A percentile compares a stretch with the other conserved stretches of the same genome.
phyloP scores from a whole-genome alignment of 2,888 invertebrate species.

The Pachymerium ferrugineum region DNA sequence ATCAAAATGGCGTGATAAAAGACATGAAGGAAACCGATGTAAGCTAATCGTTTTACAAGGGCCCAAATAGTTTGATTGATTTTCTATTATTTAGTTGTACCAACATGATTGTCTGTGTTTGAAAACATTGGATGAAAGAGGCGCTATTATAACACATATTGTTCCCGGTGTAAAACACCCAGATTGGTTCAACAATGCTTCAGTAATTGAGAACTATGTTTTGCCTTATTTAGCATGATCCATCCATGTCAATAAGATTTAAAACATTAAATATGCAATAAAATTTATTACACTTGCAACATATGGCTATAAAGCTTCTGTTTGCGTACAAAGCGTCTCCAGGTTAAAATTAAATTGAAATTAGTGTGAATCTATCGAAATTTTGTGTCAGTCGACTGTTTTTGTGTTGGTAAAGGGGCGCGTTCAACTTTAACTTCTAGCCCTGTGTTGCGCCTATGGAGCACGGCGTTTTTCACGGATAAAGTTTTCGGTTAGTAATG shows the following conservation, averaged over 20 bases:
- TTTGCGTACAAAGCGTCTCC: no score
- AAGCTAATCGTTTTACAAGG: not conserved
- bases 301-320: no score
- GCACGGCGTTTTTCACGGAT: no score
- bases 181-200: slow-evolving; percentile 72
- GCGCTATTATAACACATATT: slow-evolving; percentile 61
- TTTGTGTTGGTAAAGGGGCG: no score
- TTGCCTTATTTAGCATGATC: slow-evolving; percentile 59
- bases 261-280: not conserved
- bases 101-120: slow-evolving; percentile 73
- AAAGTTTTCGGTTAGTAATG: no score
- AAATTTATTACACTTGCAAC: not conserved
- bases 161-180: slow-evolving; percentile 75
- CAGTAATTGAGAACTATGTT: slow-evolving; percentile 66
- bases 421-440: no score
- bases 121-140: slow-evolving; percentile 61
- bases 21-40: slow-evolving; percentile 59
- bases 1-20: slow-evolving; percentile 64
- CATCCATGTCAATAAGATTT: no score
- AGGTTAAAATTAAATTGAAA: no score
- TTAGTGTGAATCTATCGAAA: no score
- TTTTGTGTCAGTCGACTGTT: no score
- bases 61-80: not conserved
- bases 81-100: slow-evolving; percentile 55
- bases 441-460: no score